Conservation (phyloP, 2,113 vertebrate species). For the Sardina pilchardus region DNA sequence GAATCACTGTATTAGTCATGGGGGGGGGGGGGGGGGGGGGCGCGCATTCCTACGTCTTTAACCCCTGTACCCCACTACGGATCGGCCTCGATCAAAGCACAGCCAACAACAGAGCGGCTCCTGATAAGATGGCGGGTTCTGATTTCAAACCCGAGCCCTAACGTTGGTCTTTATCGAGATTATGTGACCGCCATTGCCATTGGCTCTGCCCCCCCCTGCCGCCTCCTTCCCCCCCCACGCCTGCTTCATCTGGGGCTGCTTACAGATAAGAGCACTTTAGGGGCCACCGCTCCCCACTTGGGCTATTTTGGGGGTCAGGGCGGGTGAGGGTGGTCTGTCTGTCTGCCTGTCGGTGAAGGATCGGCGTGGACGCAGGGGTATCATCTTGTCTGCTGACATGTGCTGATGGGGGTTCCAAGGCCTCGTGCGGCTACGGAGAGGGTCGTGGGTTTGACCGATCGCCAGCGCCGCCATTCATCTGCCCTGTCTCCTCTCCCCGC, state of each 20-base stretch:
- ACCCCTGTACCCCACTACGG: conserved; percentile 22
- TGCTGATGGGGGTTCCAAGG: conserved; percentile 16
- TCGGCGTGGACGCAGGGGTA: conserved; percentile 5
- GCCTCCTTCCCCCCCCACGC: conserved; percentile 31
- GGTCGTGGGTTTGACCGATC: conserved; percentile 18
- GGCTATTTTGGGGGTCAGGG: conserved; percentile 29
- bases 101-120: conserved; percentile 36
- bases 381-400: conserved; percentile 48
- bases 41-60: neutral
- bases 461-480: neutral
- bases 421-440: conserved; percentile 21
- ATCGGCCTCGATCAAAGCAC: conserved; percentile 58
- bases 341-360: no score
- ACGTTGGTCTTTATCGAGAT: conserved; percentile 50
- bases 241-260: conserved; percentile 57
- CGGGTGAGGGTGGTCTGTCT: neutral
- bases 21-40: neutral
- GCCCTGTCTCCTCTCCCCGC: no score
- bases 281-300: conserved; percentile 28
- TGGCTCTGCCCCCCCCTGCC: conserved; percentile 50
- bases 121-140: conserved; percentile 63
- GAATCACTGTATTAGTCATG: conserved; percentile 7
- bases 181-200: conserved; percentile 59
- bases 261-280: conserved; percentile 32
- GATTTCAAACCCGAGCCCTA: conserved; percentile 58